Evolutionary conservation across 2,888 invertebrate genomes (phyloP).

Genomic region (Nephrotoma guestfalica): DNA sequence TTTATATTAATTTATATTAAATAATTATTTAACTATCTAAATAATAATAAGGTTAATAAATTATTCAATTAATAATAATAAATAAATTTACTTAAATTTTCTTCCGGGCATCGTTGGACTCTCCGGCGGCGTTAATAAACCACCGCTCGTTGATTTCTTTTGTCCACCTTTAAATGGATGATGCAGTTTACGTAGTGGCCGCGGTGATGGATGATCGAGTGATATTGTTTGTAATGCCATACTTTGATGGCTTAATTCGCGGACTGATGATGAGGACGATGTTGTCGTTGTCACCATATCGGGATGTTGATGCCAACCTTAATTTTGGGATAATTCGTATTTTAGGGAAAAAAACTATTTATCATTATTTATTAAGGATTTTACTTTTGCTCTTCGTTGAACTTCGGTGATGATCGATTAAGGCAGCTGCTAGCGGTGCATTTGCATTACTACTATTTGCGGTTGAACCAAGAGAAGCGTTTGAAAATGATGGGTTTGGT

Average conservation of each 20-base stretch:
- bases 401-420: conserved; percentile 36
- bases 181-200: conserved; percentile 24
- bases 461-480: conserved; percentile 15
- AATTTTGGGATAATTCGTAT: not conserved
- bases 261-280: conserved; percentile 8
- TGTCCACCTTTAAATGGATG: conserved; percentile 24
- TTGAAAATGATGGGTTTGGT: conserved; percentile 23
- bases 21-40: not conserved
- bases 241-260: conserved; percentile 14
- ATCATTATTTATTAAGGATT: not conserved
- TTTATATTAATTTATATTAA: not conserved
- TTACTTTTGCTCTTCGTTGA: conserved; percentile 23
- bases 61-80: not conserved
- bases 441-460: conserved; percentile 10
- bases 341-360: not conserved
- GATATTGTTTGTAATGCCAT: conserved; percentile 18
- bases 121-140: conserved; percentile 20
- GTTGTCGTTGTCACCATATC: conserved; percentile 16
- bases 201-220: conserved; percentile 26
- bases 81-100: conserved; percentile 23
- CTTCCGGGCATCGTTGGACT: conserved; percentile 30
- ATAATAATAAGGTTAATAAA: not conserved
- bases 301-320: conserved; percentile 30
- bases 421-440: conserved; percentile 42
- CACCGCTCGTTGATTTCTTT: not conserved